Percentiles rank a stretch among this genome's conserved stretches.
Evolutionary conservation across 2,888 invertebrate species (phyloP).

Genomic region (Cactoblastis cactorum): DNA sequence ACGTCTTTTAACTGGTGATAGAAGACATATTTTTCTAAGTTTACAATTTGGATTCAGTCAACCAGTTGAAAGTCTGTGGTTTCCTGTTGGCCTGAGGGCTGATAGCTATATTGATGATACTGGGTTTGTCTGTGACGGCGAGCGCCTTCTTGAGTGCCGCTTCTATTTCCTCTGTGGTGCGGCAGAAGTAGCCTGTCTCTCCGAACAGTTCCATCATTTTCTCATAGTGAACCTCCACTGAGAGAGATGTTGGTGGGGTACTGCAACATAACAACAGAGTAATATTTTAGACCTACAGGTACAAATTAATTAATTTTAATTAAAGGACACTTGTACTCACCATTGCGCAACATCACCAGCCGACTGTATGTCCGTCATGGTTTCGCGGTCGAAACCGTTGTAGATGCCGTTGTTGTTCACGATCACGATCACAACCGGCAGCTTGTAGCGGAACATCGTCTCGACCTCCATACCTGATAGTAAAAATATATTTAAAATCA

Average conservation of each 20-base stretch:
- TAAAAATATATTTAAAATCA: background rate
- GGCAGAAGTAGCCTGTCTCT: conserved; percentile 88
- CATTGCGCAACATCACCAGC: conserved; percentile 85
- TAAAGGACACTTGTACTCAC: no score
- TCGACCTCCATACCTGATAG: conserved; percentile 93
- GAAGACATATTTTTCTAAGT: no score
- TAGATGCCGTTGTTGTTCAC: conserved; percentile 98
- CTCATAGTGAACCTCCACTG: conserved; percentile 91
- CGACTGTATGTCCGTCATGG: conserved; percentile 84
- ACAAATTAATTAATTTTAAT: no score
- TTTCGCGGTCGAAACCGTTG: conserved; percentile 89
- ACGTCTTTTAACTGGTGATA: no score
- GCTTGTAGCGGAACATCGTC: conserved; percentile 95
- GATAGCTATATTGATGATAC: conserved; percentile 94
- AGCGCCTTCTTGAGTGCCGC: conserved; percentile 84
- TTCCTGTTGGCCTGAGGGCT: conserved; percentile 93
- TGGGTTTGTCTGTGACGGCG: conserved; percentile 85
- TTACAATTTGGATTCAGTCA: conserved; percentile 94
- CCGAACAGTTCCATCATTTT: conserved; percentile 94
- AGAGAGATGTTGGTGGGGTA: conserved; percentile 90
- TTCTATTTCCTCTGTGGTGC: conserved; percentile 87
- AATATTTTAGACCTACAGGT: no score
- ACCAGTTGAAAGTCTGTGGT: conserved; percentile 93
- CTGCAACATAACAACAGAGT: no score
- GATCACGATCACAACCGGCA: conserved; percentile 93